These are phyloP conservation scores for Loriculus beryllinus DNA, from an alignment of 2,797 vertebrate species.

Conservation along the genomic window DNA sequence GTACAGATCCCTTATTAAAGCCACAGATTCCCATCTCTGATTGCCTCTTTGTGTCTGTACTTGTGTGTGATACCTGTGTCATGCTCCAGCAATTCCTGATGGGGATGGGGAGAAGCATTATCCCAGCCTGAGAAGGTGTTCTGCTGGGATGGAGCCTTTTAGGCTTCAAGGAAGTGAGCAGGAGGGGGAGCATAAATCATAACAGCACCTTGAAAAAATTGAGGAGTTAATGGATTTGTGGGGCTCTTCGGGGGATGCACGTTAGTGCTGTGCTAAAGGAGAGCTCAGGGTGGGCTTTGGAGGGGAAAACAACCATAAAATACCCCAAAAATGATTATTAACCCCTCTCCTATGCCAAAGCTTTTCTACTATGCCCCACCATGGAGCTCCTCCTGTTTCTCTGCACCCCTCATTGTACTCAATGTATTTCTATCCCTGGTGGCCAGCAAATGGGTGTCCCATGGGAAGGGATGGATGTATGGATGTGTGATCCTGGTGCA, in stretches of 20 bases:
- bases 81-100: neutral
- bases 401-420: accelerated
- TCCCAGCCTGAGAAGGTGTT: neutral
- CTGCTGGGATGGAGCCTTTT: neutral
- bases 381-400: neutral
- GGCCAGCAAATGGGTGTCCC: neutral
- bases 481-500: accelerated
- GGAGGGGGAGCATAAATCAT: too few relatives aligned
- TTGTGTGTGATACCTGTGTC: constrained; percentile 1
- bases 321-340: accelerated
- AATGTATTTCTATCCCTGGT: accelerated
- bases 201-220: neutral
- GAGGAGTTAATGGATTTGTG: neutral
- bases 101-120: neutral
- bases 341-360: neutral
- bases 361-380: neutral
- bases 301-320: neutral
- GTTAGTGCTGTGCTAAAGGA: accelerated
- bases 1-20: constrained; percentile 28
- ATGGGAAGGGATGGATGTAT: accelerated
- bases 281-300: neutral
- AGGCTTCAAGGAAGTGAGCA: neutral
- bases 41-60: constrained; percentile 33
- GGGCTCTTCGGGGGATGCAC: accelerated
- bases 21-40: constrained; percentile 39